phyloP scores from a whole-genome alignment of 2,113 vertebrate genomes.

The Toxotes jaculatrix region DNA sequence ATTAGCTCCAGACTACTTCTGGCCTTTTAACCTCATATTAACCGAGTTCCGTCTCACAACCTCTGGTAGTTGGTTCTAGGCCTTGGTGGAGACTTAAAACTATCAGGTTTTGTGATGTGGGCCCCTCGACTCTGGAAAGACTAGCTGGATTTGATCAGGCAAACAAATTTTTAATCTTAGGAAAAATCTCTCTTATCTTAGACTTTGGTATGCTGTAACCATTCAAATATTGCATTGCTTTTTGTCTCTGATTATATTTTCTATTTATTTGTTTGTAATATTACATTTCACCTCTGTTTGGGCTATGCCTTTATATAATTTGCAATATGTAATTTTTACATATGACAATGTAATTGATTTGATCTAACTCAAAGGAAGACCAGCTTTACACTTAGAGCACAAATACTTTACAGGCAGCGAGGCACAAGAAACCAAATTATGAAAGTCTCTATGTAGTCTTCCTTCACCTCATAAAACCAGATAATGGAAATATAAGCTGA shows the following conservation, averaged over 20 bases:
- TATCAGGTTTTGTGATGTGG: neutral
- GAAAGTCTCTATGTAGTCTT: slow-evolving; percentile 27
- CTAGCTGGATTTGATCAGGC: neutral
- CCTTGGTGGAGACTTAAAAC: neutral
- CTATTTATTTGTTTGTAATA: neutral
- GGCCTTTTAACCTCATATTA: neutral
- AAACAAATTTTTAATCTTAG: neutral
- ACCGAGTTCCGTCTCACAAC: neutral
- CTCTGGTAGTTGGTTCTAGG: neutral
- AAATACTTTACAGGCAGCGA: neutral
- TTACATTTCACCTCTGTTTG: neutral
- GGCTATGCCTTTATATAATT: neutral
- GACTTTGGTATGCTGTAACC: neutral
- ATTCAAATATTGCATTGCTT: no score
- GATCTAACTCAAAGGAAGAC: neutral
- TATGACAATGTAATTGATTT: neutral
- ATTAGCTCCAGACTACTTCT: neutral
- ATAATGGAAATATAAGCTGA: slow-evolving; percentile 31
- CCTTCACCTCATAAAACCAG: slow-evolving; percentile 23
- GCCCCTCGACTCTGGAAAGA: neutral
- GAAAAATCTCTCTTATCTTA: neutral
- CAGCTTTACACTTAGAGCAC: neutral
- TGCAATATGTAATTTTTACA: neutral
- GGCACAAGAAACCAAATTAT: slow-evolving; percentile 31
- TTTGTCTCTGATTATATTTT: neutral